These are phyloP conservation scores for Coptotermes formosanus DNA, from an alignment of 1,140 invertebrate species.

Conservation along the genomic window DNA sequence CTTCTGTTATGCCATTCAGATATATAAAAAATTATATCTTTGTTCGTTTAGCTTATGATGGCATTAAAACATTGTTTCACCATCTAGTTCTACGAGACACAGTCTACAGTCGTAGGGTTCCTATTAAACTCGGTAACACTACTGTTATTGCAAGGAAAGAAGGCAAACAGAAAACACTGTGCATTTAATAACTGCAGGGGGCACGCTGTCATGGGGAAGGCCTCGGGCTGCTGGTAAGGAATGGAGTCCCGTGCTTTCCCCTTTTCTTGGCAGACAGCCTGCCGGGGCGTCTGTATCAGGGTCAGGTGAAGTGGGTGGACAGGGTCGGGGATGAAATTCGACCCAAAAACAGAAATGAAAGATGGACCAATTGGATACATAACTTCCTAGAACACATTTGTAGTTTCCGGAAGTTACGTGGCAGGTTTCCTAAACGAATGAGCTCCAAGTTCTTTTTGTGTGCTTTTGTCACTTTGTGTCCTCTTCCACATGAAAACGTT, in stretches of 20 bases:
- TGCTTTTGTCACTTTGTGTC: not conserved
- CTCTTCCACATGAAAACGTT: not conserved
- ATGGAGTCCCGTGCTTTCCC: not conserved
- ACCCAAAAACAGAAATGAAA: not conserved
- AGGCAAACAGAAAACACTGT: not conserved
- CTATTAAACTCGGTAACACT: not conserved
- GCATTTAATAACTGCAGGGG: not conserved
- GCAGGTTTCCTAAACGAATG: not conserved
- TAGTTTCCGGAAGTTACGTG: constrained; percentile 3
- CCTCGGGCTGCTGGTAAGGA: not conserved
- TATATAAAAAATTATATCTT: not conserved
- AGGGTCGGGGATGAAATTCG: not conserved
- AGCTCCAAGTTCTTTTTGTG: not conserved
- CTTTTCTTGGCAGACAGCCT: not conserved
- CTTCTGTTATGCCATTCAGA: not conserved
- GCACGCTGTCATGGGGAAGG: not conserved
- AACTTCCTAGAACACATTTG: not conserved
- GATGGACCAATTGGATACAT: not conserved
- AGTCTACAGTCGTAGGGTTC: not conserved
- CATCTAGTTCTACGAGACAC: not conserved
- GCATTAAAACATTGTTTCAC: not conserved
- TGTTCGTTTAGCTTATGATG: not conserved
- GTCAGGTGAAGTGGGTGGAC: not conserved
- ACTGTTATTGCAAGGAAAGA: not conserved
- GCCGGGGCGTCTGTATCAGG: not conserved